Conservation (phyloP, 2,888 invertebrate genomes). For the Norana najaformis region DNA sequence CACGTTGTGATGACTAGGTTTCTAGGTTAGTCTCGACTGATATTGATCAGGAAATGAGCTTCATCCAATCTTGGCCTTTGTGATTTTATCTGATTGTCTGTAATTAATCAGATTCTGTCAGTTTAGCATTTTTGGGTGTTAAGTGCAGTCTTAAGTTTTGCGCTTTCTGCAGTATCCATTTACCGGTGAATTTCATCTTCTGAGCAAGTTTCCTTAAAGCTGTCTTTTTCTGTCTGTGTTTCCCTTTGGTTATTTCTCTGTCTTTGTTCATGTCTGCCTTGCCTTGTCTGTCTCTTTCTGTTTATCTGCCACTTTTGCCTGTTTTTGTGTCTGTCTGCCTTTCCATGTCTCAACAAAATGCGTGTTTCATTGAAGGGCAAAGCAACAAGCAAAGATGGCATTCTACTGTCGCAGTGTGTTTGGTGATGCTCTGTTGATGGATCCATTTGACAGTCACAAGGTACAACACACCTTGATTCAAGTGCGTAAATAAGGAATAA, state of each 20-base stretch:
- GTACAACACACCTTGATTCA: not conserved
- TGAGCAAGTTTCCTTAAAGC: not conserved
- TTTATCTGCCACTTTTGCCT: too few species aligned
- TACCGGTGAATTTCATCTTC: not conserved
- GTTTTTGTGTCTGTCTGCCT: not conserved
- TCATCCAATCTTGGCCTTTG: too few species aligned
- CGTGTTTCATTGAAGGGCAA: conserved; percentile 70
- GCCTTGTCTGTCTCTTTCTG: not conserved
- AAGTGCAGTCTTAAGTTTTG: not conserved
- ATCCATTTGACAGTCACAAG: conserved; percentile 77
- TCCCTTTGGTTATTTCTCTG: not conserved
- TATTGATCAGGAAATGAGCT: too few species aligned
- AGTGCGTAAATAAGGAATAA: not conserved
- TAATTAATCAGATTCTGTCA: not conserved
- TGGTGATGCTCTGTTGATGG: conserved; percentile 87
- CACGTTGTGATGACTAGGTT: too few species aligned
- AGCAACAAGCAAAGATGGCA: conserved; percentile 95
- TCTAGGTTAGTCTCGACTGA: too few species aligned
- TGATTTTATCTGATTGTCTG: not conserved
- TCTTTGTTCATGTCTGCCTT: not conserved
- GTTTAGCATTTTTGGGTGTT: not conserved
- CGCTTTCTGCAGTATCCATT: not conserved
- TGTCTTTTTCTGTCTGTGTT: not conserved
- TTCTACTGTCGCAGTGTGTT: conserved; percentile 93
- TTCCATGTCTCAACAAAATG: not conserved